Conservation (phyloP, 2,888 invertebrate species). For the Limnephilus lunatus region DNA sequence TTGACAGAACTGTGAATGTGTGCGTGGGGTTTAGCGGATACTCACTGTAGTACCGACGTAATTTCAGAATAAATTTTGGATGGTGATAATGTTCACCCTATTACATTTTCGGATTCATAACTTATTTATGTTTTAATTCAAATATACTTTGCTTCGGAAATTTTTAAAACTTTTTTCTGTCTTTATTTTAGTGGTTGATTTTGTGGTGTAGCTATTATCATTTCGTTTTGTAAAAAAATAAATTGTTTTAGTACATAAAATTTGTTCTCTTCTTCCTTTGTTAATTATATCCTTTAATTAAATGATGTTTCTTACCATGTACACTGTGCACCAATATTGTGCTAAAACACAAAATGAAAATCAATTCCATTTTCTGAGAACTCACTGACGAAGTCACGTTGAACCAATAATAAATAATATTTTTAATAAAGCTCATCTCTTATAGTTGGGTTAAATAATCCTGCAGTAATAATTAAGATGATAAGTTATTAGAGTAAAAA, state of each 20-base stretch:
- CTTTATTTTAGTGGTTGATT: background rate
- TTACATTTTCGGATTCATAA: too few species aligned
- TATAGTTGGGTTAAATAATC: background rate
- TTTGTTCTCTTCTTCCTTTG: background rate
- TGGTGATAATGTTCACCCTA: too few species aligned
- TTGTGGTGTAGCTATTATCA: background rate
- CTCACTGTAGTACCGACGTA: too few species aligned
- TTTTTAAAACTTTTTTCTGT: too few species aligned
- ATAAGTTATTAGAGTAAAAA: slow-evolving; percentile 6
- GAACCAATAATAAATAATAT: background rate
- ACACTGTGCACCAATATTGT: background rate
- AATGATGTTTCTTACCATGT: background rate
- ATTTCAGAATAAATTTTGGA: too few species aligned
- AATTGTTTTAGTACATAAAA: too few species aligned
- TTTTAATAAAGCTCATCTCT: background rate
- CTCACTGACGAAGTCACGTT: background rate
- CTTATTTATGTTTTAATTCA: too few species aligned
- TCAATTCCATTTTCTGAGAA: background rate
- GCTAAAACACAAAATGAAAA: slow-evolving; percentile 14
- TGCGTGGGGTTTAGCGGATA: too few species aligned
- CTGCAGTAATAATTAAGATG: background rate
- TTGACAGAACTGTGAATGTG: too few species aligned
- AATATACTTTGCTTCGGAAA: too few species aligned
- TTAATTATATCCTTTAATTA: background rate
- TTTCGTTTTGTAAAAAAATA: too few species aligned